Evolutionary conservation across 1,140 invertebrate genomes (phyloP).

Genomic region (Conopomorpha cramerella): DNA sequence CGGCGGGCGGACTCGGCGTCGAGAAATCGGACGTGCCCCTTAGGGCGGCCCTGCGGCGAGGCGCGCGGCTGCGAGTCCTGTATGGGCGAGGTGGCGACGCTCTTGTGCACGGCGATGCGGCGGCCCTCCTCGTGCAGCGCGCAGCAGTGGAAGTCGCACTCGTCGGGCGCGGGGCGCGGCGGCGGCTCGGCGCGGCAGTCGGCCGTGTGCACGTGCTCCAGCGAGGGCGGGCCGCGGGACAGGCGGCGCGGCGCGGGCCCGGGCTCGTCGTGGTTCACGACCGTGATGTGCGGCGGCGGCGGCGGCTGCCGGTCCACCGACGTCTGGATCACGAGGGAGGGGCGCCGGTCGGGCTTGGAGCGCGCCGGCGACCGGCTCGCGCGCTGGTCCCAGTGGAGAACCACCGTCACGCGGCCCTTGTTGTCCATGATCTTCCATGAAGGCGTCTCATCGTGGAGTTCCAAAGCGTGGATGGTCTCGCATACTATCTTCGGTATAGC

Average conservation of each 20-base stretch:
- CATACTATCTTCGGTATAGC: constrained; percentile 95
- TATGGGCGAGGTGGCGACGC: constrained; percentile 88
- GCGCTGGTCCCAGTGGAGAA: constrained; percentile 90
- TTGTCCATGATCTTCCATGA: constrained; percentile 98
- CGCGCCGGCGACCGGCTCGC: constrained; percentile 63
- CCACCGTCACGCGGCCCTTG: constrained; percentile 91
- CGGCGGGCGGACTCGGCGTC: constrained; percentile 68
- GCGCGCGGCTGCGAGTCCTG: constrained; percentile 75
- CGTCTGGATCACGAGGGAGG: constrained; percentile 76
- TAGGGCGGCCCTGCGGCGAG: constrained; percentile 65
- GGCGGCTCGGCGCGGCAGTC: constrained; percentile 70
- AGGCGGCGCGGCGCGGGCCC: constrained; percentile 57
- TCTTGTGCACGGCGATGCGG: constrained; percentile 87
- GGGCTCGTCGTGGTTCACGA: constrained; percentile 85
- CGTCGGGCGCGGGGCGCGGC: constrained; percentile 62
- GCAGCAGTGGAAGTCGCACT: constrained; percentile 95
- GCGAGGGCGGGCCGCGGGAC: constrained; percentile 70
- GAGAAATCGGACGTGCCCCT: constrained; percentile 75
- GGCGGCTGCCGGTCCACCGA: constrained; percentile 71
- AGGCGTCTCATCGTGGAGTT: constrained; percentile 91
- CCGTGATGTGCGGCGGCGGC: constrained; percentile 81
- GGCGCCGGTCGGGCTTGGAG: constrained; percentile 67
- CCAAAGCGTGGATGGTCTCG: constrained; percentile 91
- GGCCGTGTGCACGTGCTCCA: constrained; percentile 80
- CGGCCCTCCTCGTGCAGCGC: constrained; percentile 89